Base-by-base conservation (phyloP, 2,797 vertebrate genomes). In the Pachyuromys duprasi region DNA sequence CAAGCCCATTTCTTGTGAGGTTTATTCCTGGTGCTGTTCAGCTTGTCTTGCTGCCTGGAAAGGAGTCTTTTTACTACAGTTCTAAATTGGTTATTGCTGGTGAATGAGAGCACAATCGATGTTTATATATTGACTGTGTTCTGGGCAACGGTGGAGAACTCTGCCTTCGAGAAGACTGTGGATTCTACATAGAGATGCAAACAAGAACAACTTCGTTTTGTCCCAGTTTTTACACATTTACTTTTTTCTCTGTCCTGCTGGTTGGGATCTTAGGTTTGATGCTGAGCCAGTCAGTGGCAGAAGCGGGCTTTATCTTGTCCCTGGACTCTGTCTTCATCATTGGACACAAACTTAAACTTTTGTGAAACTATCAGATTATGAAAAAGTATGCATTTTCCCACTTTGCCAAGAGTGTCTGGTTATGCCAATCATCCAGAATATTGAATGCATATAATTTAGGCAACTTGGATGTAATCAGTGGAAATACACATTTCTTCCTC, bases 21-120 rank as follows among this genome's bases (percentile, higher is more conserved):
- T 87, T 92, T 94, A 87, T 95, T 70, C 39, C 49, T 57, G 7
- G 60, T 55, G 3, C 15, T 45, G 62, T 83, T 94, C 83, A 83
- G 55, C 31, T 62, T 78, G 91, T 45, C 36, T 75, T 86, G 60
- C 70, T 94, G 45, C 69, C 95, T 91, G 45, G 17, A 89, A 86
- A 82, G 28, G 42, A 65, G 39, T 18, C 62, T 62, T 80, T 39
- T 92, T 55, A 60, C 92, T 83, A 33, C 42, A 83, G 57, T 49
- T 90, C 74, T 70, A 57, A 88, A 60, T 0, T 6, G 31, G 65
- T 88, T 49, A 70, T 57, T 90, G 28, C 83, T 62, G n/a, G 31
- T 53, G 49, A 70, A 69, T 45, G 18, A 78, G n/a, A 79, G 57
- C 7, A 26, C 24, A 57, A 9, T n/a, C 45, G 0, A 22, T 53